Percentiles rank a stretch among this genome's conserved stretches.
Conservation (phyloP, 2,888 invertebrate genomes). For the Dicroscelio sp. region DNA sequence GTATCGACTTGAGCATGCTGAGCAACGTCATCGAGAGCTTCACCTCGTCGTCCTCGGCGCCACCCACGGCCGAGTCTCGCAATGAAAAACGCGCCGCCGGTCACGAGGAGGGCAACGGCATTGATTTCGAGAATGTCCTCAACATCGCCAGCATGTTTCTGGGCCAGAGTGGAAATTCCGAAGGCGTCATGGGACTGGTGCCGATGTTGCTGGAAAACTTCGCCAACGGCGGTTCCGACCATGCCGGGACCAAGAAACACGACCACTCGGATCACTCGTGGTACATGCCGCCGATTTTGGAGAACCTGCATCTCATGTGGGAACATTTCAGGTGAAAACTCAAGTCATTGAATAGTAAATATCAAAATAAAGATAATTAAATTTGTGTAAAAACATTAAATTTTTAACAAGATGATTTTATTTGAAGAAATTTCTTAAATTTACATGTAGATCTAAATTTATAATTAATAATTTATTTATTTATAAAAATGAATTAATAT, state of each 20-base stretch:
- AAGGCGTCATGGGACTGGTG: conserved; percentile 93
- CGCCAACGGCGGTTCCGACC: conserved; percentile 93
- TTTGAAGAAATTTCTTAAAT: no score
- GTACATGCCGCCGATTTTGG: conserved; percentile 94
- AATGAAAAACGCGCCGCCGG: conserved; percentile 63
- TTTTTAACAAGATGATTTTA: no score
- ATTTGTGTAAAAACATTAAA: no score
- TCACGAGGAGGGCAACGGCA: conserved; percentile 71
- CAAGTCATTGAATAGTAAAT: no score
- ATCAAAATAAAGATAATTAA: no score
- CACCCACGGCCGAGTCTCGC: neutral
- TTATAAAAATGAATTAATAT: no score
- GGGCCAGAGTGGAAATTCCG: conserved; percentile 91
- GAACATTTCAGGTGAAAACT: conserved; percentile 93
- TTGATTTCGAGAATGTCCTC: conserved; percentile 89
- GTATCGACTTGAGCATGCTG: conserved; percentile 87
- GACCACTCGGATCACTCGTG: conserved; percentile 93
- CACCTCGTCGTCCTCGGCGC: conserved; percentile 58
- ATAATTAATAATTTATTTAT: no score
- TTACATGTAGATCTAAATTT: no score
- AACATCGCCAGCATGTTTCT: conserved; percentile 89
- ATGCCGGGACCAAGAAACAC: conserved; percentile 93
- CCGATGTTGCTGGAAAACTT: conserved; percentile 94
- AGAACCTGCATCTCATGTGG: conserved; percentile 95
- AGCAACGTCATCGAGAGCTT: conserved; percentile 86